phyloP scores from a whole-genome alignment of 1,140 invertebrate species.

The Neocloeon triangulifer region DNA sequence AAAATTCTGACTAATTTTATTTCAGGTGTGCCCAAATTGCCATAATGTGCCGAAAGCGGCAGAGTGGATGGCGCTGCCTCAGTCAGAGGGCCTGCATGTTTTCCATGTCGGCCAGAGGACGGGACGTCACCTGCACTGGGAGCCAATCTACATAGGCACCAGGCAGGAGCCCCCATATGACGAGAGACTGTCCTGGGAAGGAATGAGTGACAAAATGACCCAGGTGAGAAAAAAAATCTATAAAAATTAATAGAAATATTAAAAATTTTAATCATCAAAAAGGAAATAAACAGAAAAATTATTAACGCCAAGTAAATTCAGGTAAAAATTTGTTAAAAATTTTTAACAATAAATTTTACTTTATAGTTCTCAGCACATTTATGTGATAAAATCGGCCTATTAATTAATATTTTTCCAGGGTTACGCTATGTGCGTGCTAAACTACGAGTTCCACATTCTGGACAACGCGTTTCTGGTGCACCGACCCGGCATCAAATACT shows the following conservation, averaged over 20 bases:
- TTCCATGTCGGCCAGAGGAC: slow-evolving; percentile 66
- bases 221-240: slow-evolving; percentile 53
- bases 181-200: slow-evolving; percentile 68
- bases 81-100: slow-evolving; percentile 29
- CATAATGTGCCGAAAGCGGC: slow-evolving; percentile 68
- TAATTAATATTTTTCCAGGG: too few species aligned
- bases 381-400: too few species aligned
- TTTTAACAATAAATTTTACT: too few species aligned
- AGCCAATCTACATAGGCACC: slow-evolving; percentile 73
- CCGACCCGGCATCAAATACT: slow-evolving; percentile 63
- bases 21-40: slow-evolving; percentile 65
- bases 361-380: too few species aligned
- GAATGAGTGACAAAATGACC: slow-evolving; percentile 83
- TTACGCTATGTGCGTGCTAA: slow-evolving; percentile 61
- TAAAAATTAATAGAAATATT: too few species aligned
- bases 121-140: slow-evolving; percentile 64
- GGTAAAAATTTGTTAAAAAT: too few species aligned
- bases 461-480: slow-evolving; percentile 78
- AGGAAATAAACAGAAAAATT: too few species aligned
- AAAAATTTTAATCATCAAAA: too few species aligned
- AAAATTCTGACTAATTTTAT: too few species aligned
- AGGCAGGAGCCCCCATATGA: slow-evolving; percentile 73
- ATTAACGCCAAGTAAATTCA: too few species aligned
- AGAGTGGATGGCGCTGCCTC: slow-evolving; percentile 62
- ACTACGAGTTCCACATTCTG: slow-evolving; percentile 75